Base-by-base conservation (phyloP, 1,140 invertebrate genomes). In the Papilio xuthus region DNA sequence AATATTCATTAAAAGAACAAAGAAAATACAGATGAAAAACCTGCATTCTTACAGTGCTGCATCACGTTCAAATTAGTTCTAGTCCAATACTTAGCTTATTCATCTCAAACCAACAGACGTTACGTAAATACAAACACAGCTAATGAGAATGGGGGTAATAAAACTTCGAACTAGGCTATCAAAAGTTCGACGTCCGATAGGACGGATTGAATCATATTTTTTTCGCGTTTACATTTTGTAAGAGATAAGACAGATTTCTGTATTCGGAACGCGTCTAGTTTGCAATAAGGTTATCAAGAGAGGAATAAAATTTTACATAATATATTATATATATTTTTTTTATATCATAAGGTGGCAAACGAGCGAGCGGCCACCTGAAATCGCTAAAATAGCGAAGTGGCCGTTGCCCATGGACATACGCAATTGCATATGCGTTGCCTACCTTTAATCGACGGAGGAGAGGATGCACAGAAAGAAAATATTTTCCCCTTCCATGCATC, bases 81-180 rank as follows among this genome's bases (percentile, higher is more conserved):
- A 32, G 60, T 67, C 23, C 60, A 67, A 23, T 13, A 67, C 9
- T 60, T 26, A 26, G 15, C 37, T 70, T n/a, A 41, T 70, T 70
- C 69, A 70, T 70, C 69, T 70, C 37, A 69, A 28, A 70, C n/a
- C 4, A 41, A 20, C 37, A 41, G 28, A 67, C 69, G 32, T 73
- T 73, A 47, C 20, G 42, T 47, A 73, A 73, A 47, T n/a, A 73
- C 67, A 69, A 69, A 69, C 41, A 72, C 18, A 26, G 42, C 23
- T 73, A 73, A 73, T 73, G 71, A 73, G 71, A 73, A 73, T 73
- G 71, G 71, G 71, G 71, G 20, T 42, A 73, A 73, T 73, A 73
- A 73, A 73, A 73, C 41, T 44, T 73, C 42, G 42, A 73, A 73
- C 71, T 73, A 73, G 71, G 71, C 71, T 73, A 73, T 73, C 71